Evolutionary conservation across 2,797 vertebrate species (phyloP), one percentile per base, ranked within the genome.

Genomic region (Oreochromis grahami): DNA sequence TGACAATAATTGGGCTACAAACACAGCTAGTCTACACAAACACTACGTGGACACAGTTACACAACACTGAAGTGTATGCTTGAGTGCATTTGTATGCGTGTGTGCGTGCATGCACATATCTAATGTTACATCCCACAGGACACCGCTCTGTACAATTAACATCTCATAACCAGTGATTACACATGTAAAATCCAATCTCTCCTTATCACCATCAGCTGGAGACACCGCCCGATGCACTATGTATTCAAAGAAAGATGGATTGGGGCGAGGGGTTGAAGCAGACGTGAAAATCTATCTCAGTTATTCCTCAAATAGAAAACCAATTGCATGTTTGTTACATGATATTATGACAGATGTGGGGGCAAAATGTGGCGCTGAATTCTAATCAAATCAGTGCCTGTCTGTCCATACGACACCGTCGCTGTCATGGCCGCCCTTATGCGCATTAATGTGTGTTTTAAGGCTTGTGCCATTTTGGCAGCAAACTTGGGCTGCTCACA

Each of bases 221-320:
- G 86, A 89, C 79, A 56, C 76, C 84, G 86, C 83, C 83, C 55
- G 5, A 80, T 77, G 85, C 90, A 87, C 91, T 90, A 88, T 87
- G 90, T 68, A 34, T 82, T 93, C 93, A 91, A 90, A 90, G 89
- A 91, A 91, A 94, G 94, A 96, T 87, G 88, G 92, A 96, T 95
- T 58, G 87, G 87, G 76, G 70, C 6, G 7, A 85, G 58, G 74
- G 86, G 55, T 76, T 60, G 84, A 77, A 84, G 89, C 84, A 81
- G 94, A 94, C 93, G 51, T 80, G 82, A 91, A 93, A 94, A 96
- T 96, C 93, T 81, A 95, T 96, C 93, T 93, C 84, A 90, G 88
- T 95, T 94, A 95, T 88, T 80, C 89, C 74, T 80, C 92, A 94
- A 94, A 95, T 93, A 91, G 93, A 95, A 95, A 95, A 93, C 90